Conservation (phyloP, 2,113 vertebrate species). For the Corythoichthys haematopterus region DNA sequence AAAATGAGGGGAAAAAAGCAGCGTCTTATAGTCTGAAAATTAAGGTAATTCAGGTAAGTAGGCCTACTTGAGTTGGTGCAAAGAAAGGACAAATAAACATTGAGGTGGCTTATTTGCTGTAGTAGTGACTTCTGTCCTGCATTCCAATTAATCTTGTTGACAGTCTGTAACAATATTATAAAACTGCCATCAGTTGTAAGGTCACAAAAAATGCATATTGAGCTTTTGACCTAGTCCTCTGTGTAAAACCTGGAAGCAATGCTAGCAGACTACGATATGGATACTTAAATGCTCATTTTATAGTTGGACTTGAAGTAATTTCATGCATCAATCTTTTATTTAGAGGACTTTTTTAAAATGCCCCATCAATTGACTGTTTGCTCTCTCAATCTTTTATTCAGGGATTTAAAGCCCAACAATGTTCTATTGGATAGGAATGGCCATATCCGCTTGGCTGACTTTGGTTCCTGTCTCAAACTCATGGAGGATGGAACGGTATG, state of each 20-base stretch:
- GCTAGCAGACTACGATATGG: conserved; percentile 9
- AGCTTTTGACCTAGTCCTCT: conserved; percentile 6
- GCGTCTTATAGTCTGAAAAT: too few species aligned
- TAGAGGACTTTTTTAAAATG: conserved; percentile 20
- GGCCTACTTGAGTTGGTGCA: background rate
- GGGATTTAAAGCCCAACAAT: conserved; percentile 98
- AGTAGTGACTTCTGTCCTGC: background rate
- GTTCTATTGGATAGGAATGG: conserved; percentile 98
- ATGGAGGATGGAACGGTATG: conserved; percentile 97
- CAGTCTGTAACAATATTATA: conserved; percentile 21
- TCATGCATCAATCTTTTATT: conserved; percentile 30
- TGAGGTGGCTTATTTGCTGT: background rate
- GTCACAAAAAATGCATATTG: conserved; percentile 37
- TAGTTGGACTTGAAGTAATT: conserved; percentile 2
- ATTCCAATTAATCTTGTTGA: background rate
- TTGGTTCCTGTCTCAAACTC: conserved; percentile 96
- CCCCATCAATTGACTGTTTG: background rate
- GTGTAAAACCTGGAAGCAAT: conserved; percentile 39
- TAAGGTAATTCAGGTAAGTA: background rate
- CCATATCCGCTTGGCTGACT: conserved; percentile 97
- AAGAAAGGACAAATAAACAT: background rate
- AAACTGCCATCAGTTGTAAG: conserved; percentile 29
- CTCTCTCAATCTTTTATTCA: conserved; percentile 49
- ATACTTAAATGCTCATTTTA: conserved; percentile 14
- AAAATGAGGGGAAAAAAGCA: too few species aligned